phyloP scores from a whole-genome alignment of 1,140 invertebrate genomes.

The Epicauta chinensis region DNA sequence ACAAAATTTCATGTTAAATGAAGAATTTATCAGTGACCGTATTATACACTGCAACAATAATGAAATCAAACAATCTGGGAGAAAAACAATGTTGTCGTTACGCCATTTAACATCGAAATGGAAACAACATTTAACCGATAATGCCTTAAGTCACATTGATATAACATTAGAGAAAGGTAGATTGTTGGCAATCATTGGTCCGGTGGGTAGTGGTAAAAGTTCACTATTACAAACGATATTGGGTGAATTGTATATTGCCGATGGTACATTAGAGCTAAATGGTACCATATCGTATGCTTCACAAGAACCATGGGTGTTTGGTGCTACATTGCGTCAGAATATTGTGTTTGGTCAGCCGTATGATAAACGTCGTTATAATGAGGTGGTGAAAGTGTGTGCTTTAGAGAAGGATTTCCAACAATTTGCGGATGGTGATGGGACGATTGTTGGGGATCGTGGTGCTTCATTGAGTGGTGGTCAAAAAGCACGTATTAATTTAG shows the following conservation, averaged over 20 bases:
- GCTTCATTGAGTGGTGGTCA: conserved; percentile 75
- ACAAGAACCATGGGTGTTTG: conserved; percentile 68
- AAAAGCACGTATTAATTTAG: conserved; percentile 79
- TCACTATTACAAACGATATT: conserved; percentile 62
- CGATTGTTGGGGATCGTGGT: conserved; percentile 76
- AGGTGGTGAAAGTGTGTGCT: conserved; percentile 54
- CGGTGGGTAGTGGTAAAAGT: conserved; percentile 75
- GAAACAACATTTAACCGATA: conserved; percentile 51
- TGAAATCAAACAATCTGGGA: neutral
- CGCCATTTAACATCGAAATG: conserved; percentile 45
- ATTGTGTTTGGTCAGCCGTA: conserved; percentile 51
- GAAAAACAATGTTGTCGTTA: conserved; percentile 29
- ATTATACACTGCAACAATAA: conserved; percentile 5
- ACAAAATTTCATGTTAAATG: conserved; percentile 62
- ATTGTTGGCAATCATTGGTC: conserved; percentile 63
- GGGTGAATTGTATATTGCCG: conserved; percentile 55
- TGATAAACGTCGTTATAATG: conserved; percentile 49
- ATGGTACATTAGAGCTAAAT: conserved; percentile 53
- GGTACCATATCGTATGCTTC: conserved; percentile 69
- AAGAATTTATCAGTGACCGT: conserved; percentile 43
- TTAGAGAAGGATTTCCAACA: conserved; percentile 61
- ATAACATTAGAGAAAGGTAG: conserved; percentile 56
- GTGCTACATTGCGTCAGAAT: conserved; percentile 51
- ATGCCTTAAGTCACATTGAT: conserved; percentile 55
- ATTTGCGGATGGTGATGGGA: conserved; percentile 62